Base-by-base conservation (phyloP, 1,140 invertebrate species). In the Drosophila navojoa region DNA sequence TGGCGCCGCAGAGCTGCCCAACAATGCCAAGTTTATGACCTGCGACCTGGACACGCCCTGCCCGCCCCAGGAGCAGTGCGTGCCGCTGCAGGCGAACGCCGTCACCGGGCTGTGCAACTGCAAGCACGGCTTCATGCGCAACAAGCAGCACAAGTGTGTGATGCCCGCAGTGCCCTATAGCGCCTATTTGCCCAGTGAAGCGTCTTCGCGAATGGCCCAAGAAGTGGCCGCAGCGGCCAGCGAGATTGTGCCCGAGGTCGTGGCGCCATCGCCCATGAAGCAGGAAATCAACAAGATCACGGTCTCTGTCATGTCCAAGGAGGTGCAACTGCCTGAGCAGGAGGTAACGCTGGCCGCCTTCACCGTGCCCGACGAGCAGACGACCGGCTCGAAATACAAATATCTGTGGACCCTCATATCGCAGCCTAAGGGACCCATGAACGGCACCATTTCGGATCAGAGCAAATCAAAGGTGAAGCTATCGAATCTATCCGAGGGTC, bases 361-460 rank as follows among this genome's bases (percentile, higher is more conserved):
- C 85, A 96, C 96, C 5, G 94, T 97, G 16, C 96, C 97, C 42
- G 94, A 95, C 76, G 96, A 96, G 82, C 93, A 95, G 67, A 93
- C 94, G 27, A 95, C 94, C 89, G 94, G 93, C 69, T 94, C 95
- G 54, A 95, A 96, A 90, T 98, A 98, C 90, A 96, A 96, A 75
- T 98, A 98, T 93, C 95, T 96, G 19, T 99, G 98, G 98, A 96
- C 95, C 22, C 93, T 98, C 11, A 93, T 98, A 38, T 95, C 95
- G 62, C 95, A 97, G 86, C 97, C 97, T 0, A 95, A 96, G 78
- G 95, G 95, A 22, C 96, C 96, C 53, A 94, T 94, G 91, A 94
- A 93, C 82, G 94, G 94, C 27, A 96, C 95, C 44, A 97, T 98
- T 94, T 96, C 96, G 58, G 96, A 96, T 86, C 96, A 97, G 92